Base-by-base conservation (phyloP, 2,797 vertebrate species). In the Dallia pectoralis region DNA sequence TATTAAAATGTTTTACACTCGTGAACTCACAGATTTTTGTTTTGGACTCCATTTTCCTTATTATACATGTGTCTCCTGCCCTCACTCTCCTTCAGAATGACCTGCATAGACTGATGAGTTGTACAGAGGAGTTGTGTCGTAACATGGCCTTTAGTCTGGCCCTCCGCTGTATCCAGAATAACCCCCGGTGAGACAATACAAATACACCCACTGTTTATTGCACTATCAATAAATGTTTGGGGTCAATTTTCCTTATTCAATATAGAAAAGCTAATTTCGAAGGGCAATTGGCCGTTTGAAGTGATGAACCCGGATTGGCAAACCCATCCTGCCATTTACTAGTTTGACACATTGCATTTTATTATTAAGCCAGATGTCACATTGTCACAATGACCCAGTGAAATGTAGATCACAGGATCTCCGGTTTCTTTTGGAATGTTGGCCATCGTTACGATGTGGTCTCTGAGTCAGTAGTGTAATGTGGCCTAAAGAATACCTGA, bases 61-160 rank as follows among this genome's bases (percentile, higher is more conserved):
- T 6, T 8, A 11, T 7, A 32, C 22, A 67, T 77, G 65, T 81
- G 62, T 66, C 27, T 71, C 18, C 44, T 49, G 36, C 70, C 73
- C 49, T 64, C 29, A 71, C 19, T 48, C 48, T 48, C 70, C 73
- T n/a, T 51, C 81, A 99, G 98, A 98, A 94, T 12, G 96, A 95
- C 85, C 91, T 99, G 18, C 97, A 99, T 92, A 94, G 95, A 77
- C 92, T 99, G 83, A 99, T 99, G 98, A 94, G 92, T 51, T 96
- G 96, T 0, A 87, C 96, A 0, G 97, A 99, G 84, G 98, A 99
- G 82, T 81, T 96, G 77, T 97, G 96, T 86, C 94, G 97, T 27
- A 96, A 94, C 84, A 94, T 98, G 90, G 98, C 98, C 71, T 99
- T 98, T 82, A 96, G 88, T 79, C 90, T 99, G 77, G 96, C 98